Conservation (phyloP, 2,113 vertebrate species). For the Monopterus albus region DNA sequence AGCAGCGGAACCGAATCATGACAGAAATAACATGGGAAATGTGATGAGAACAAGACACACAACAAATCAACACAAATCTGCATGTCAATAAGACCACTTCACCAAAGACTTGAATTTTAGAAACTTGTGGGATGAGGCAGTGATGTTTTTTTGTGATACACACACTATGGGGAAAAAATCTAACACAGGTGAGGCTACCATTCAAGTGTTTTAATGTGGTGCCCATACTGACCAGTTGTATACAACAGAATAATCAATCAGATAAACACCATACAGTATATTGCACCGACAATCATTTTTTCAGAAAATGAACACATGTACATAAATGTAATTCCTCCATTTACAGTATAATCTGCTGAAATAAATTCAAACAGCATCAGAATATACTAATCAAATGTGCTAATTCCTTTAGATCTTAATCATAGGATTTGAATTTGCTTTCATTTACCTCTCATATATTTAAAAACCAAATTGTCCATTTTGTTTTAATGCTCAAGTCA, state of each 20-base stretch:
- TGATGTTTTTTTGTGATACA: neutral
- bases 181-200: neutral
- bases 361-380: conserved; percentile 13
- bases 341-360: conserved; percentile 21
- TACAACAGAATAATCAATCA: conserved; percentile 17
- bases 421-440: neutral
- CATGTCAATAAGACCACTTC: too few species aligned
- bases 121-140: neutral
- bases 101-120: too few species aligned
- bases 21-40: too few species aligned
- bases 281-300: conserved; percentile 1
- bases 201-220: conserved; percentile 60
- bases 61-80: too few species aligned
- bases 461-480: conserved; percentile 2
- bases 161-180: neutral
- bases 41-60: too few species aligned
- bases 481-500: conserved; percentile 12
- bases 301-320: conserved; percentile 13
- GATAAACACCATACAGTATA: too few species aligned
- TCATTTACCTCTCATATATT: neutral
- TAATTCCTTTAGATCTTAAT: conserved; percentile 15
- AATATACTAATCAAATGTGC: conserved; percentile 10
- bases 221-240: conserved; percentile 32
- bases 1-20: too few species aligned
- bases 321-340: conserved; percentile 43